phyloP scores from a whole-genome alignment of 2,797 vertebrate genomes.

The Rhadinocentrus ornatus region DNA sequence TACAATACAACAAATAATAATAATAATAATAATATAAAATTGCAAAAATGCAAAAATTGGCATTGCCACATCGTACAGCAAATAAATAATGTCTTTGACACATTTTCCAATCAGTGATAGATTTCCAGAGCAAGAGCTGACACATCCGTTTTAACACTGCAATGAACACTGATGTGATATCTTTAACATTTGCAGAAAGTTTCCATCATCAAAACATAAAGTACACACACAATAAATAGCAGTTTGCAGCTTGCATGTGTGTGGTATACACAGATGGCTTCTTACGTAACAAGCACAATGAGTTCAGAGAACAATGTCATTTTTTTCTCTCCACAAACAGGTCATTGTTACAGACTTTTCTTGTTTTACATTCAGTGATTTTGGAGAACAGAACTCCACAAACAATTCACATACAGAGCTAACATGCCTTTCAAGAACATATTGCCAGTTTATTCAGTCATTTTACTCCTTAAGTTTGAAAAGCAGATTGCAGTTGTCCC shows the following conservation, averaged over 20 bases:
- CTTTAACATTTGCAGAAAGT: conserved; percentile 49
- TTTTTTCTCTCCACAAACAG: conserved; percentile 54
- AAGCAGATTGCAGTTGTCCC: conserved; percentile 41
- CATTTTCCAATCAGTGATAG: conserved; percentile 60
- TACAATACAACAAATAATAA: conserved; percentile 71
- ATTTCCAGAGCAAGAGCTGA: conserved; percentile 60
- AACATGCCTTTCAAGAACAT: conserved; percentile 46
- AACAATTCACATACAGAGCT: conserved; percentile 58
- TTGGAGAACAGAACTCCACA: conserved; percentile 67
- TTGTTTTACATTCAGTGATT: conserved; percentile 81
- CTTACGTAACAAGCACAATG: conserved; percentile 70
- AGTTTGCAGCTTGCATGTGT: conserved; percentile 67
- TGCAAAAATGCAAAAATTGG: conserved; percentile 68
- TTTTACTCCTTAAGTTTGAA: conserved; percentile 38
- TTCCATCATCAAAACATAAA: conserved; percentile 63
- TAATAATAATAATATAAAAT: conserved; percentile 65
- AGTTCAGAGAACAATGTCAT: conserved; percentile 63
- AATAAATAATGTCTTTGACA: conserved; percentile 51
- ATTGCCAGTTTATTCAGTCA: conserved; percentile 47
- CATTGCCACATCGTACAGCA: conserved; percentile 65
- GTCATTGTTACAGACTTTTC: conserved; percentile 77
- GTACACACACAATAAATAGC: conserved; percentile 71
- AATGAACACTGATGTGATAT: conserved; percentile 74
- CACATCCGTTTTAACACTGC: conserved; percentile 70
- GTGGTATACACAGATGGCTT: conserved; percentile 73